These are phyloP conservation scores for Chauna torquata DNA, from an alignment of 2,113 vertebrate species.

Conservation along the genomic window DNA sequence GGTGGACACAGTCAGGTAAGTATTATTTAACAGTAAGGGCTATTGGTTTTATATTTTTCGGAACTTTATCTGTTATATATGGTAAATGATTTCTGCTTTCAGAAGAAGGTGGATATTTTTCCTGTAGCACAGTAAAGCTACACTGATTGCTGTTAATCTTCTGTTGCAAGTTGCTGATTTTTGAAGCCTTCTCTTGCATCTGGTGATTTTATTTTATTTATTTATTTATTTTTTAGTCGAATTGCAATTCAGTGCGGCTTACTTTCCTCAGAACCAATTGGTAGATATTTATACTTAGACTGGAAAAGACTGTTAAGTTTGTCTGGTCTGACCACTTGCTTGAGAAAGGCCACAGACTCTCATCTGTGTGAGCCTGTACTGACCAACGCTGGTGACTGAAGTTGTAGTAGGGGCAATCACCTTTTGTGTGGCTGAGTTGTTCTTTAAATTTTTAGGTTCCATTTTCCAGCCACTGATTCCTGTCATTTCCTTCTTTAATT, in stretches of 20 bases:
- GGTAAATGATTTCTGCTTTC: background rate
- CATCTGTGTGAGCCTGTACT: background rate
- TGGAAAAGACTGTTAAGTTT: background rate
- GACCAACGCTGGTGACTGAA: background rate
- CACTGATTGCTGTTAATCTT: background rate
- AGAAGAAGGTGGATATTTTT: background rate
- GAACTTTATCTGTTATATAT: background rate
- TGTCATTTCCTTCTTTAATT: background rate
- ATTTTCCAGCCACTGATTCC: background rate
- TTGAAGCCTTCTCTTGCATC: background rate
- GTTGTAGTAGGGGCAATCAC: background rate
- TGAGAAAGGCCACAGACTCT: background rate
- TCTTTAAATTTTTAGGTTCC: background rate
- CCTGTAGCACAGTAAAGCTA: background rate
- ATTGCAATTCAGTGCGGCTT: background rate
- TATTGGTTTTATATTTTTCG: background rate
- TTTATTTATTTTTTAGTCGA: background rate
- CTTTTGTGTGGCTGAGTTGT: background rate
- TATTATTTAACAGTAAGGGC: background rate
- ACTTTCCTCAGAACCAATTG: background rate
- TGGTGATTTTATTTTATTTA: background rate
- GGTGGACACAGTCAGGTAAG: conserved; percentile 94
- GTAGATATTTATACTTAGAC: background rate
- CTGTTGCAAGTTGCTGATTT: background rate
- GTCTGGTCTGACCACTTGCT: background rate